Base-by-base conservation (phyloP, 2,113 vertebrate species). In the Thryonomys swinderianus region DNA sequence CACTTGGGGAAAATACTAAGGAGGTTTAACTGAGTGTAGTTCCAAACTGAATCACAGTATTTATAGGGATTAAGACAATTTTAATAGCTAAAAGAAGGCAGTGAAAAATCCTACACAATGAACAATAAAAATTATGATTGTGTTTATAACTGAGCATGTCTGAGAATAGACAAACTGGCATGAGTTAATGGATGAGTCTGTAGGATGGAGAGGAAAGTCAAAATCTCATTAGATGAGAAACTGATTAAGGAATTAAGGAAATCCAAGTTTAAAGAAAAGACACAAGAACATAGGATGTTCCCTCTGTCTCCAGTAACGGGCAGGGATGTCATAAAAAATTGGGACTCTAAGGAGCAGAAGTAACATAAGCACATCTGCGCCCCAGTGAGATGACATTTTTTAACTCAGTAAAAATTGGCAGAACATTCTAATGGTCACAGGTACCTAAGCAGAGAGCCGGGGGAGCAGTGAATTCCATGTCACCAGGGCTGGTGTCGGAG, bases 241-340 rank as follows among this genome's bases (percentile, higher is more conserved):
- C 69, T n/a, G 32, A 91, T 30, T 9, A 69, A 85, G 51, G 81
- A 42, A 62, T 30, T 18, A 45, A 76, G 34, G 59, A 90, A 88
- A 80, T 69, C 69, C 67, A 71, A 71, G 37, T 64, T 32, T 64
- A 55, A 92, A 79, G 94, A 64, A 17, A 89, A 45, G 55, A 81
- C 25, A 37, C 0, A 40, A 30, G 37, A 67, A 83, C 11, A 25
- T 42, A 85, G 45, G 27, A 27, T 40, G 2, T 20, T 61, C 40
- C 0, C 51, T 34, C 8, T 59, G 13, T 57, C n/a, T 69, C 82
- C 82, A 67, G 82, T 11, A 42, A 45, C n/a, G 34, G 40, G 2
- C 83, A 79, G 85, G 78, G 69, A 37, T 27, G 30, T 57, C 61
- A 76, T 16, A 86, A 11, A 67, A 21, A 92, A 88, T 80, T 12